phyloP scores from a whole-genome alignment of 2,888 invertebrate species.

The Cryptocephalus moraei region DNA sequence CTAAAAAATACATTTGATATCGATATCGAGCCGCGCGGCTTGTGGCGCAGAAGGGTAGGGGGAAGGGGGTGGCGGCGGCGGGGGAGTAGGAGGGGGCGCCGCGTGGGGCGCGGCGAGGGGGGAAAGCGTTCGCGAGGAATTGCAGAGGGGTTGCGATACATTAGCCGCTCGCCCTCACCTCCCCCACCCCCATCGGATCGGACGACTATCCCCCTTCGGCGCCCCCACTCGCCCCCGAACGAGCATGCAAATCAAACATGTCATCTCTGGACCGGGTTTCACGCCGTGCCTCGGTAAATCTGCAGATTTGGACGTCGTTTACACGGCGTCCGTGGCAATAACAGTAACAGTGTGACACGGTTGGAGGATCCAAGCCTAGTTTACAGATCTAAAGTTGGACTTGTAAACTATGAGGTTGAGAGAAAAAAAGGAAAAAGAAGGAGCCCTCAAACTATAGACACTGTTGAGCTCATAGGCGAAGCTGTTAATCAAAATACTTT shows the following conservation, averaged over 20 bases:
- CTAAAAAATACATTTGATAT: slow-evolving; percentile 34
- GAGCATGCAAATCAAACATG: slow-evolving; percentile 34
- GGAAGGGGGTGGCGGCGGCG: slow-evolving; percentile 10
- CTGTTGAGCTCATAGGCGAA: too few relatives aligned
- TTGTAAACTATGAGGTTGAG: too few relatives aligned
- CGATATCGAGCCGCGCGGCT: slow-evolving; percentile 5
- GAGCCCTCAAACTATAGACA: too few relatives aligned
- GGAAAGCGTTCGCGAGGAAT: slow-evolving; percentile 12
- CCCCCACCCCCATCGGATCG: too few relatives aligned
- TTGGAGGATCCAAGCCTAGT: too few relatives aligned
- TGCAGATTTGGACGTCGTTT: slow-evolving; percentile 9
- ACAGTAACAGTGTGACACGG: too few relatives aligned
- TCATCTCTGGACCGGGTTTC: slow-evolving; percentile 27
- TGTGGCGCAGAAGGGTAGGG: slow-evolving; percentile 12
- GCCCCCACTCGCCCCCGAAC: slow-evolving; percentile 21
- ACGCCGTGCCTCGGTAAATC: slow-evolving; percentile 13
- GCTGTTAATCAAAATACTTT: too few relatives aligned
- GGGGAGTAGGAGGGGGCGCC: slow-evolving; percentile 8
- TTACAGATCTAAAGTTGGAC: too few relatives aligned
- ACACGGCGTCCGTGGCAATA: slow-evolving; percentile 1
- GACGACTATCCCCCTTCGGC: slow-evolving; percentile 15
- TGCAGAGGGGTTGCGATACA: slow-evolving; percentile 21
- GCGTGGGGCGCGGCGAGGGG: slow-evolving; percentile 8
- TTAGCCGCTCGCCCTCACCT: slow-evolving; percentile 29
- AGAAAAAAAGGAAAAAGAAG: too few relatives aligned